A percentile compares a stretch with the other conserved stretches of the same genome.
phyloP scores from a whole-genome alignment of 2,113 vertebrate species.

The Agelaius tricolor region DNA sequence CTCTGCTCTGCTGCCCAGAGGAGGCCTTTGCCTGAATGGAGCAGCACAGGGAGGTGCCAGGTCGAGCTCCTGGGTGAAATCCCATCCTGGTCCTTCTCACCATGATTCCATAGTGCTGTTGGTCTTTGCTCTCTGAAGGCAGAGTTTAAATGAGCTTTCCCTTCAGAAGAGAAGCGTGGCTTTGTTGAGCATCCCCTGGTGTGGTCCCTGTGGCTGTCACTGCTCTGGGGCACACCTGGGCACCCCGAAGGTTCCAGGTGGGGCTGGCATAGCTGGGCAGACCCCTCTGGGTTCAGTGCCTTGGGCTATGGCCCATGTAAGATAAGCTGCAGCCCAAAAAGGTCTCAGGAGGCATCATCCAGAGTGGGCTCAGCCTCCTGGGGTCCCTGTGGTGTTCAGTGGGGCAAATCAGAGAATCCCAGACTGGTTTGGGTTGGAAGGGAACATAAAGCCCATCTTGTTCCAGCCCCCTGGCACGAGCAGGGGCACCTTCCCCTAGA shows the following conservation, averaged over 20 bases:
- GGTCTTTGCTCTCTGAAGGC: rapidly evolving
- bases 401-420: background rate
- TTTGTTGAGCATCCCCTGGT: background rate
- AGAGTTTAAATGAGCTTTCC: background rate
- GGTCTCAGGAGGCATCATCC: background rate
- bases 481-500: background rate
- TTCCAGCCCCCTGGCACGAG: rapidly evolving
- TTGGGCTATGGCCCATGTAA: rapidly evolving
- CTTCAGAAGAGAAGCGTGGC: background rate
- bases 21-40: background rate
- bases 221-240: background rate
- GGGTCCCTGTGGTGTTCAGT: rapidly evolving
- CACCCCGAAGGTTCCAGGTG: background rate
- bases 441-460: background rate
- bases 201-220: rapidly evolving
- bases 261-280: background rate
- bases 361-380: background rate
- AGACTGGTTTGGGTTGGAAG: background rate
- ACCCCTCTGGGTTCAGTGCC: rapidly evolving
- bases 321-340: background rate
- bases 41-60: background rate
- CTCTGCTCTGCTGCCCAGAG: background rate
- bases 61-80: background rate
- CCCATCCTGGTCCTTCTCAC: background rate
- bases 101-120: rapidly evolving